Evolutionary conservation across 2,113 vertebrate genomes (phyloP), one percentile per base, ranked within the genome.

Genomic region (Taxidea taxus): DNA sequence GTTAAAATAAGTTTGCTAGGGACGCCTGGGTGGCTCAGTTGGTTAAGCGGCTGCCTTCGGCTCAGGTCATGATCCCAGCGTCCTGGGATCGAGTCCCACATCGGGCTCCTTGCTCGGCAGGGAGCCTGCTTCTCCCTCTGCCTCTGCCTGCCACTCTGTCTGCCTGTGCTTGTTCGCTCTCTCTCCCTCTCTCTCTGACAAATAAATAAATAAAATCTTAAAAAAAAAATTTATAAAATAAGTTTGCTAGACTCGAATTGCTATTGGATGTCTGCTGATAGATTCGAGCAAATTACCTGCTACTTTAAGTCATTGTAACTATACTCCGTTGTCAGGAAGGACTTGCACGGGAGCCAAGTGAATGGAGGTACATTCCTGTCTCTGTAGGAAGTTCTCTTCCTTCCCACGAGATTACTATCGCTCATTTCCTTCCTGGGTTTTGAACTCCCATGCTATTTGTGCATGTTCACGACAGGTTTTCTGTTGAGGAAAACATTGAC

Each of bases 391-490:
- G 90, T 81, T 25, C 1, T 42, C 74, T 83, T 90, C 93, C 66
- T 92, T 93, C 81, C 74, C 44, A 6, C 21, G 81, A 90, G 93
- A 93, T 77, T 20, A 47, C 80, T 29, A 37, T 62, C 80, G 1
- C 64, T 58, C 29, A 1, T 86, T 95, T 95, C 97, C 97, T 96
- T 95, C 86, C 97, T 95, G 92, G 80, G 60, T 77, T 96, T 96
- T 94, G 83, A 74, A 80, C 88, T 95, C 81, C 66, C 80, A 37
- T 25, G 66, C 51, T 83, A 44, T 89, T 86, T 75, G 89, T 90
- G 81, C 68, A 77, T 82, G 86, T 90, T 87, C 60, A 86, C 7
- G 64, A 66, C n/a, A 27, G 85, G 29, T 82, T 86, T 80, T 27
- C 25, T 31, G 74, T 72, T 15, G 64, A 92, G 12, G 70, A 64